Evolutionary conservation across 2,113 vertebrate species (phyloP).

Genomic region (Myotis lucifugus): DNA sequence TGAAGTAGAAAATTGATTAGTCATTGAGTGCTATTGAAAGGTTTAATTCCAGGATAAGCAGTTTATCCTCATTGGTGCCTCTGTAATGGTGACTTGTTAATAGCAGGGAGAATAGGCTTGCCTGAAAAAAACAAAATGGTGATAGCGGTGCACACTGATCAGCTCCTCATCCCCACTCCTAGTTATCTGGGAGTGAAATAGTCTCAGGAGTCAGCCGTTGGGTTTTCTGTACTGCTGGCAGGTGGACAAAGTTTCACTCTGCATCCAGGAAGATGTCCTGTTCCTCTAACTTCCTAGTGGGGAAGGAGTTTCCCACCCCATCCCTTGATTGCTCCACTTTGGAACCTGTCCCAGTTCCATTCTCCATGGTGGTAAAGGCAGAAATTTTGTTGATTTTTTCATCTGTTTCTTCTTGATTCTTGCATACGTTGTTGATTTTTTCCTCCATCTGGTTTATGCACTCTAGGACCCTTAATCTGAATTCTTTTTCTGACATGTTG

Average conservation of each 20-base stretch:
- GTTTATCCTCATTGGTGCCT: conserved; percentile 7
- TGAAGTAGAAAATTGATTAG: conserved; percentile 39
- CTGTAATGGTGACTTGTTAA: not conserved
- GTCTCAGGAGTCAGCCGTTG: not conserved
- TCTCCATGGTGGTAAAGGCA: not conserved
- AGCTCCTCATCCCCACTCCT: not conserved
- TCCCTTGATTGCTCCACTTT: not conserved
- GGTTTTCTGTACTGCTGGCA: not conserved
- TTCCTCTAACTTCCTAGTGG: not conserved
- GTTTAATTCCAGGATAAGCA: conserved; percentile 45
- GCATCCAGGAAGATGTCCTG: not conserved
- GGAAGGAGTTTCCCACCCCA: too few species aligned
- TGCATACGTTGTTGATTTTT: too few species aligned
- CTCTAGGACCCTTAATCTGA: too few species aligned
- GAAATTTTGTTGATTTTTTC: not conserved
- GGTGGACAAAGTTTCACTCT: not conserved
- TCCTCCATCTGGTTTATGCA: too few species aligned
- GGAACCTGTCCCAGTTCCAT: not conserved
- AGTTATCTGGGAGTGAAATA: not conserved
- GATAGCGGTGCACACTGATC: not conserved
- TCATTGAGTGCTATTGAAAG: conserved; percentile 45
- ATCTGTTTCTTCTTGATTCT: too few species aligned
- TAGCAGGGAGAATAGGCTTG: not conserved
- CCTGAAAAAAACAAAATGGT: not conserved
- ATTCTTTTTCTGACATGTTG: too few species aligned